A percentile compares a stretch with the other conserved stretches of the same genome.
Evolutionary conservation across 2,113 vertebrate species (phyloP).

Genomic region (Galbula dea): DNA sequence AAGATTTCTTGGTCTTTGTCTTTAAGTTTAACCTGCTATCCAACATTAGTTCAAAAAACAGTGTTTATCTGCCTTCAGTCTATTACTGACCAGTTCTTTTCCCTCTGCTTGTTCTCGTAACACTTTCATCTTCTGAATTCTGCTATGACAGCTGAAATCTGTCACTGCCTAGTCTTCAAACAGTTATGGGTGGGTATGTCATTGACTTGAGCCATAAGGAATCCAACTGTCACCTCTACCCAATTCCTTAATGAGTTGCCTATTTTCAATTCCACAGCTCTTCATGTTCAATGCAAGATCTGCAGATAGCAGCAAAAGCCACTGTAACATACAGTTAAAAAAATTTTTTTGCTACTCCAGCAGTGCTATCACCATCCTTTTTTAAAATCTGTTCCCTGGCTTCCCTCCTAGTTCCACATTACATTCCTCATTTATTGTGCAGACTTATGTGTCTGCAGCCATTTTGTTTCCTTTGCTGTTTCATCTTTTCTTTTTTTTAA

Average conservation of each 20-base stretch:
- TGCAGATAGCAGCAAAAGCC: conserved; percentile 21
- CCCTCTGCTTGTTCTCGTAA: neutral
- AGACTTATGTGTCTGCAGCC: neutral
- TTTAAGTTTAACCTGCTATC: neutral
- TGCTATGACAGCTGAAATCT: neutral
- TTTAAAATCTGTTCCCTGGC: neutral
- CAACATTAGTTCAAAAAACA: neutral
- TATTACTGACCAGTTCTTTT: conserved; percentile 39
- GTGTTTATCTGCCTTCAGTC: neutral
- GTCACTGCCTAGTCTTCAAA: conserved; percentile 44
- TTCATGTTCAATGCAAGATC: neutral
- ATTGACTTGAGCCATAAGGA: conserved; percentile 20
- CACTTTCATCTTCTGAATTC: conserved; percentile 55
- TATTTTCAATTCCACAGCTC: conserved; percentile 13
- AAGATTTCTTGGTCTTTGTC: neutral
- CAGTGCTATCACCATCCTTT: neutral
- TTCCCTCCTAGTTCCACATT: neutral
- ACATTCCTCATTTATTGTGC: conserved; percentile 3
- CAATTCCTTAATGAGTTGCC: conserved; percentile 47
- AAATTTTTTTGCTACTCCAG: neutral
- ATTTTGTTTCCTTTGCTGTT: conserved; percentile 23
- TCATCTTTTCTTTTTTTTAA: neutral
- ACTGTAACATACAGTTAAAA: neutral
- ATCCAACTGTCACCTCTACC: conserved; percentile 15
- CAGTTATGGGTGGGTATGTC: neutral